Percentiles rank a stretch among this genome's conserved stretches.
These are phyloP conservation scores for Drosophila setosimentum DNA, from an alignment of 2,888 invertebrate species.

Conservation along the genomic window DNA sequence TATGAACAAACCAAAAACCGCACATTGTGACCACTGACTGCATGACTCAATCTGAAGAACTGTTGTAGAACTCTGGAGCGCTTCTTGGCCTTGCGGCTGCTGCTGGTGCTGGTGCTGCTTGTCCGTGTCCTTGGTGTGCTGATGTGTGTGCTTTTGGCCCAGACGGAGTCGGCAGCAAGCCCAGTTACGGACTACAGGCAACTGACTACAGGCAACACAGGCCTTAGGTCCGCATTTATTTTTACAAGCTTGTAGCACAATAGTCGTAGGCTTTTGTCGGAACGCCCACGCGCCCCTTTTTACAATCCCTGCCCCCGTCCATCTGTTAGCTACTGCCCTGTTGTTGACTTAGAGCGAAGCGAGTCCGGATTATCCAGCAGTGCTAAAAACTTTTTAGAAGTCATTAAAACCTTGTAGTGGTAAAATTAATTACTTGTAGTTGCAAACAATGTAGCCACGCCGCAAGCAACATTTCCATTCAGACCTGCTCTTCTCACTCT, in stretches of 20 bases:
- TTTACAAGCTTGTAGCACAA: conserved; percentile 81
- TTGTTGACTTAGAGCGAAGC: conserved; percentile 63
- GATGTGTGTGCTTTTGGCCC: conserved; percentile 41
- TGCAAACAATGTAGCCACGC: conserved; percentile 84
- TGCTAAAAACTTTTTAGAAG: conserved; percentile 84
- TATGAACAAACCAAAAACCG: conserved; percentile 81
- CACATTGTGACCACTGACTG: conserved; percentile 71
- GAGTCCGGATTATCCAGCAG: conserved; percentile 79
- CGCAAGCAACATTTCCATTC: conserved; percentile 79
- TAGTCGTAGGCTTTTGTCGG: conserved; percentile 77
- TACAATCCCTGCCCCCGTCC: conserved; percentile 1
- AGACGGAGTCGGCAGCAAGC: conserved; percentile 30
- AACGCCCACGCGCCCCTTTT: conserved; percentile 59
- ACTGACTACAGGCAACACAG: conserved; percentile 16
- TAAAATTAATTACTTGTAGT: conserved; percentile 86
- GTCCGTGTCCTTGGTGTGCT: conserved; percentile 48
- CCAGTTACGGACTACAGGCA: not conserved
- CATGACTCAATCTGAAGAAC: conserved; percentile 68
- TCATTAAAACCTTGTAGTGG: conserved; percentile 85
- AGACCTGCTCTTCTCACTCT: conserved; percentile 28
- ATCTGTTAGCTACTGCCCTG: conserved; percentile 8
- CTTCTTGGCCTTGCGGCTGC: conserved; percentile 67
- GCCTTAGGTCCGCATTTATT: conserved; percentile 69
- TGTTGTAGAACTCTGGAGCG: conserved; percentile 16
- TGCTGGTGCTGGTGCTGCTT: conserved; percentile 16